Evolutionary conservation across 92 coral and sea anemone genomes (phyloP), one percentile per base, ranked within the genome.

Genomic region (Epizoanthus illoricatus): DNA sequence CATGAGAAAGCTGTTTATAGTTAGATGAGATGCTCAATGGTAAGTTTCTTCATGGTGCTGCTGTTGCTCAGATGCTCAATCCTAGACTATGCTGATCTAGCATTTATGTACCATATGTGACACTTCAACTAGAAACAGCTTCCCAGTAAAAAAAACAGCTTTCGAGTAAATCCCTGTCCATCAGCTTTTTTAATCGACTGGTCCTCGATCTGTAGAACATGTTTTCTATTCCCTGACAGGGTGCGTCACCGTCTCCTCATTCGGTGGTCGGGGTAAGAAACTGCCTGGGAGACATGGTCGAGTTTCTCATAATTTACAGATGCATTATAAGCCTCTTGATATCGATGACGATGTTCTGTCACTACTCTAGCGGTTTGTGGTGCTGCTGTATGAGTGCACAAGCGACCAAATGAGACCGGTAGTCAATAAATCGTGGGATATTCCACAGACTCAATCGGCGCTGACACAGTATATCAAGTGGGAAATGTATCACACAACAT

Each of bases 201-300:
- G 49, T 15, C 81, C 86, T n/a, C 6, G 24, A 21, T 72, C 0
- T 36, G 71, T 42, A 72, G 72, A 73, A 21, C 80, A 73, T n/a
- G 72, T 83, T 55, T 72, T 83, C 80, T 81, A 83, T 60, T 72
- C 86, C 57, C 59, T 83, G 58, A 83, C 81, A 54, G 71, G 72
- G 20, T 24, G 70, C 81, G 71, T 72, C 71, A 72, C 40, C 40
- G 42, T 62, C 10, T 83, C 80, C 36, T 65, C 83, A 40, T 84
- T 84, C 36, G 40, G 69, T 84, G 87, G 82, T 40, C 59, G 85
- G 49, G 80, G 88, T 5, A 78, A 57, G 80, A 79, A 65, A 79
- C 84, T 39, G 84, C 84, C 40, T 79, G 84, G 84, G 65, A 79
- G 75, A 75, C 87, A 12, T 81, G 85, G 81, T 15, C 4, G 41